Evolutionary conservation across 2,113 vertebrate species (phyloP).

Genomic region (Sylvia atricapilla): DNA sequence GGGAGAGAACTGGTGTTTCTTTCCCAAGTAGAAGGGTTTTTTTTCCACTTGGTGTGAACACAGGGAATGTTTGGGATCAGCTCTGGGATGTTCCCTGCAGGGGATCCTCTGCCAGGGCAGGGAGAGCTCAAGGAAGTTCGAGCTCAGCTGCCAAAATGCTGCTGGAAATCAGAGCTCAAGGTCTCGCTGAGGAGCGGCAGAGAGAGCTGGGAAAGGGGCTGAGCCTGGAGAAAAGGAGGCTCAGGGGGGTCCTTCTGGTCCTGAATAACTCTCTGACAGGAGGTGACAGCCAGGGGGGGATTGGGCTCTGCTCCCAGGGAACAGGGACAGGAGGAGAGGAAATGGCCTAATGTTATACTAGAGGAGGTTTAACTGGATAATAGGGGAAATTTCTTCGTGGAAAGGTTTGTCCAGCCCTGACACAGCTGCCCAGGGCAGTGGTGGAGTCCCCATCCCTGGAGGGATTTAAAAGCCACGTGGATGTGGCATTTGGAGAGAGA

Average conservation of each 20-base stretch:
- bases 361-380: background rate
- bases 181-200: background rate
- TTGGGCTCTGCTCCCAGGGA: background rate
- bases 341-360: background rate
- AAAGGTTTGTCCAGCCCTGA: background rate
- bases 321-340: background rate
- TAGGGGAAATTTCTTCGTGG: background rate
- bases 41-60: rapidly evolving
- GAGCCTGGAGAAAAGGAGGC: background rate
- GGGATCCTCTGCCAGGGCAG: rapidly evolving
- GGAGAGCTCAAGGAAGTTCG: rapidly evolving
- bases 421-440: background rate
- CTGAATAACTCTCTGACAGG: background rate
- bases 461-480: background rate
- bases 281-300: background rate
- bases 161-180: background rate
- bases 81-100: rapidly evolving
- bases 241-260: rapidly evolving
- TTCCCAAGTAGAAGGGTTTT: rapidly evolving
- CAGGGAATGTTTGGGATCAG: rapidly evolving
- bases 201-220: background rate
- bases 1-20: rapidly evolving
- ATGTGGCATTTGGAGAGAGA: background rate
- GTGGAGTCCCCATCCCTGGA: too few species aligned
- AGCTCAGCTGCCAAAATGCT: background rate